A percentile compares a stretch with the other conserved stretches of the same genome.
These are phyloP conservation scores for Oscarella lobularis DNA, from an alignment of 37 sponge, comb jelly and placozoan species.

Conservation along the genomic window DNA sequence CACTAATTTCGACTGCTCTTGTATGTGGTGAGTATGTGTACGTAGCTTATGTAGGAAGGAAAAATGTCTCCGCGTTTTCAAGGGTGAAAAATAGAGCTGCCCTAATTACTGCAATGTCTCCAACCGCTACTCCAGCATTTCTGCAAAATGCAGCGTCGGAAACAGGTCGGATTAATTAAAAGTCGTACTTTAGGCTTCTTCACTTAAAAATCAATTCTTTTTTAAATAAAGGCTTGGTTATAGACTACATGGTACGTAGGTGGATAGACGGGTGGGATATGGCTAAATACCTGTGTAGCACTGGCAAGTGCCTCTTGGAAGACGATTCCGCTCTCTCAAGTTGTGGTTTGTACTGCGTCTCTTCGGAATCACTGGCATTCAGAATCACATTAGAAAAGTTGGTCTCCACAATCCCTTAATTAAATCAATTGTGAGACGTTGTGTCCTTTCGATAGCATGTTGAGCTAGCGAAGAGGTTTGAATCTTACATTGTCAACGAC, in stretches of 20 bases:
- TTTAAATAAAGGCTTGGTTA: too few relatives aligned
- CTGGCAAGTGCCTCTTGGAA: background rate
- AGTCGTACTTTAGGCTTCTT: too few relatives aligned
- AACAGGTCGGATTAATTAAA: background rate
- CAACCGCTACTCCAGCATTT: background rate
- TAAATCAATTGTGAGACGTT: background rate
- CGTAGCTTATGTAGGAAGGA: background rate
- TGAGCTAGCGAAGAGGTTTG: background rate
- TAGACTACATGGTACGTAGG: too few relatives aligned
- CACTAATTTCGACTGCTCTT: background rate
- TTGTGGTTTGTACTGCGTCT: background rate
- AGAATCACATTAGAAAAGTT: background rate
- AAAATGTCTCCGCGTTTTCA: background rate
- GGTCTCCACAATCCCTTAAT: background rate
- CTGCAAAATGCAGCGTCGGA: background rate
- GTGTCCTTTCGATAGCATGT: background rate
- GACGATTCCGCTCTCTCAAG: background rate
- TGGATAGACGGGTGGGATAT: too few relatives aligned
- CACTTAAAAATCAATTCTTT: too few relatives aligned
- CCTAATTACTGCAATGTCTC: background rate
- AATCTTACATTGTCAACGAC: background rate
- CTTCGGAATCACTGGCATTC: background rate
- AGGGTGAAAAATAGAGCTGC: background rate
- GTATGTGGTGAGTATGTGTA: background rate
- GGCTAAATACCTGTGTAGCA: too few relatives aligned